Percentiles rank a stretch among this genome's conserved stretches.
These are phyloP conservation scores for Netta rufina DNA, from an alignment of 2,797 vertebrate species.

Conservation along the genomic window DNA sequence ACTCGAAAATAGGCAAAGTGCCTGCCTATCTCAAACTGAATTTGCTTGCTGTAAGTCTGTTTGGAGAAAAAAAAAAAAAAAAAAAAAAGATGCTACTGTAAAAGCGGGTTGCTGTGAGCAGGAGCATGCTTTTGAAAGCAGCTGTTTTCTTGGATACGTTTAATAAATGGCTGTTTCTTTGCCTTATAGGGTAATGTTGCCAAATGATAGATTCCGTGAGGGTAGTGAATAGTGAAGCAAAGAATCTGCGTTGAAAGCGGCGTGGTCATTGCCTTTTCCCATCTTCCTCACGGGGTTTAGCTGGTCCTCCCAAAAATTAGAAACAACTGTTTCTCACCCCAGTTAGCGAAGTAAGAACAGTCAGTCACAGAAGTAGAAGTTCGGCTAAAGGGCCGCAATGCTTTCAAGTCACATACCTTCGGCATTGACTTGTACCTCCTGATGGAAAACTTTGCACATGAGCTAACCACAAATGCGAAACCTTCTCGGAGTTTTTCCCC, in stretches of 20 bases:
- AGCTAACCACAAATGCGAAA: background rate
- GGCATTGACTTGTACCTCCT: background rate
- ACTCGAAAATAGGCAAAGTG: background rate
- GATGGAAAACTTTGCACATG: background rate
- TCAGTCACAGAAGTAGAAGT: background rate
- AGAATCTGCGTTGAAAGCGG: background rate
- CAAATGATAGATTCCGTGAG: constrained; percentile 22
- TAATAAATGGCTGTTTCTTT: constrained; percentile 23
- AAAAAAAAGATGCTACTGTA: background rate
- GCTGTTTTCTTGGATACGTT: background rate
- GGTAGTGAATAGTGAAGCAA: constrained; percentile 27
- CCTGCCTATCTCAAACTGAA: background rate
- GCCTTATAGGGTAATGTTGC: constrained; percentile 51
- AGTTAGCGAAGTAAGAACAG: background rate
- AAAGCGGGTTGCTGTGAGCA: background rate
- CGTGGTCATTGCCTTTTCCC: background rate
- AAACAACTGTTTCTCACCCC: background rate
- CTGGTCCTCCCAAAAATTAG: background rate
- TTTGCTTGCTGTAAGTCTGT: background rate
- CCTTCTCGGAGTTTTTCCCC: background rate
- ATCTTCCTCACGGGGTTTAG: background rate
- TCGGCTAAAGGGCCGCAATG: background rate
- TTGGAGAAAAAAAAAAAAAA: background rate
- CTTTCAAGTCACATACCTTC: background rate
- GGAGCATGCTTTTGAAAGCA: constrained; percentile 30